These are phyloP conservation scores for Excalfactoria chinensis DNA, from an alignment of 2,113 vertebrate species.

Conservation along the genomic window DNA sequence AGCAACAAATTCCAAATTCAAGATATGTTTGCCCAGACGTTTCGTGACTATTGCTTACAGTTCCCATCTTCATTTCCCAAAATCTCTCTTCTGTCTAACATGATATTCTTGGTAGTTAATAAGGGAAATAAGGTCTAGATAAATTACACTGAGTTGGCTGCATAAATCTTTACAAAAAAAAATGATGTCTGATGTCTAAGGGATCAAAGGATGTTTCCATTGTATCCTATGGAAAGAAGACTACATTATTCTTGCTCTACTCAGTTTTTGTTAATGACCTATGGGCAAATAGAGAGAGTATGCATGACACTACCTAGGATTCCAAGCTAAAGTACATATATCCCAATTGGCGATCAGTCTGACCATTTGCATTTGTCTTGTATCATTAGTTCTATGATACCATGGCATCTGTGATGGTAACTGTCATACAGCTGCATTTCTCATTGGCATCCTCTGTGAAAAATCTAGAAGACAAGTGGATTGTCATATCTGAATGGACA, in stretches of 20 bases:
- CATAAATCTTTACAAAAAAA: not conserved
- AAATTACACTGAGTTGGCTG: not conserved
- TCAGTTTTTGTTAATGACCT: not conserved
- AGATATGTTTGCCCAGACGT: not conserved
- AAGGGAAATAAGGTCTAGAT: not conserved
- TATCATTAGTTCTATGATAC: not conserved
- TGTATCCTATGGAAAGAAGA: not conserved
- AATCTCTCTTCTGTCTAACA: not conserved
- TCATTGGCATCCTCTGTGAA: not conserved
- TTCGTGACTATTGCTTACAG: not conserved
- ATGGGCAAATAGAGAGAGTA: not conserved
- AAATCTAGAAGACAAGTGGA: not conserved
- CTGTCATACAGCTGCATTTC: not conserved
- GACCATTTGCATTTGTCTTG: not conserved
- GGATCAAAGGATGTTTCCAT: not conserved
- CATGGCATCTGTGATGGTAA: not conserved
- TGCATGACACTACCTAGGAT: not conserved
- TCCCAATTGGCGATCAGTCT: not conserved
- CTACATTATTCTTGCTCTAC: not conserved
- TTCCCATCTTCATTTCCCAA: not conserved
- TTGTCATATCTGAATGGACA: not conserved
- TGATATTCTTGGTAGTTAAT: not conserved
- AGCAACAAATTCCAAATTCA: not conserved
- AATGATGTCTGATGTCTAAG: not conserved
- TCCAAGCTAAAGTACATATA: not conserved